These are phyloP conservation scores for Parasteatoda lunata DNA, from an alignment of 2,888 invertebrate genomes.

Conservation along the genomic window DNA sequence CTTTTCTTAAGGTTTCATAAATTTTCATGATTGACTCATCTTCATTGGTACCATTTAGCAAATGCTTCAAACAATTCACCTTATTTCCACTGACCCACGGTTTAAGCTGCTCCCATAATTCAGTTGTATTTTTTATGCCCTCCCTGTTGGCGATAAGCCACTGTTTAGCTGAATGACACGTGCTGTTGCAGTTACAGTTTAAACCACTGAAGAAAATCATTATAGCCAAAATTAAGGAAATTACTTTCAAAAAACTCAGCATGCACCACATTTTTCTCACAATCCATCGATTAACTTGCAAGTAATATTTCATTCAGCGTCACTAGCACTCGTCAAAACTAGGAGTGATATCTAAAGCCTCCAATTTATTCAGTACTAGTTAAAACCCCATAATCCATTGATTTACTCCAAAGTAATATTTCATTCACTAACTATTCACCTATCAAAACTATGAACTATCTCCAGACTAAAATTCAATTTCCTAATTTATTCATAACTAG, in stretches of 20 bases:
- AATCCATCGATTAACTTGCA: neutral
- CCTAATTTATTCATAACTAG: too few species aligned
- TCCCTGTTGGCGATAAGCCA: constrained; percentile 27
- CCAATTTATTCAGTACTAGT: too few species aligned
- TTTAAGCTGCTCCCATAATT: constrained; percentile 44
- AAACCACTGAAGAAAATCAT: neutral
- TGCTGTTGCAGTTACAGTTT: neutral
- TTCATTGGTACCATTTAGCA: constrained; percentile 32
- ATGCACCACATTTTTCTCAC: neutral
- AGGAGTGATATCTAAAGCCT: too few species aligned
- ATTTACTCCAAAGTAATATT: too few species aligned
- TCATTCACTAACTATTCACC: too few species aligned
- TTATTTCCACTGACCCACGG: constrained; percentile 56
- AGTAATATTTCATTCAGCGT: too few species aligned
- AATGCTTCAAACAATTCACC: constrained; percentile 28
- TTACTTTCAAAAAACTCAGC: neutral
- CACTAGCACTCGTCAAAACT: too few species aligned
- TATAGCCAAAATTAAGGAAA: neutral
- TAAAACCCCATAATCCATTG: too few species aligned
- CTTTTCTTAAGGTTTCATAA: constrained; percentile 24
- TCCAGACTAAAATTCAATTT: too few species aligned
- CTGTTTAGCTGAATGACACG: constrained; percentile 43
- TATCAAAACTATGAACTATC: too few species aligned
- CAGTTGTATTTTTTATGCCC: constrained; percentile 16
- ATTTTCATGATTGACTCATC: constrained; percentile 26